Evolutionary conservation across 2,888 invertebrate genomes (phyloP), one percentile per base, ranked within the genome.

Genomic region (Agrilus biguttatus): DNA sequence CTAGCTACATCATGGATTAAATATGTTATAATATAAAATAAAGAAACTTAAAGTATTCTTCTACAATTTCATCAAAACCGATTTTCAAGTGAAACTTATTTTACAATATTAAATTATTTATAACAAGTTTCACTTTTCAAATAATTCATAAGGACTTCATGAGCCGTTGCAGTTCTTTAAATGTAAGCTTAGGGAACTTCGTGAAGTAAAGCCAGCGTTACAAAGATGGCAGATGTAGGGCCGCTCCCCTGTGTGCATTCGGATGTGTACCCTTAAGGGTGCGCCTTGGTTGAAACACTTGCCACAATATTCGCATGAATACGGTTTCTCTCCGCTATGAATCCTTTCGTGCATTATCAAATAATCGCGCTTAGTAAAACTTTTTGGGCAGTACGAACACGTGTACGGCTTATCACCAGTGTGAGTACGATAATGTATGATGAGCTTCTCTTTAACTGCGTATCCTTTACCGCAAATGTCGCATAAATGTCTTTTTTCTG

Each of bases 131-230:
- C n/a, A n/a, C n/a, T n/a, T n/a, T n/a, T n/a, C n/a, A n/a, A n/a
- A n/a, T n/a, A n/a, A n/a, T n/a, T n/a, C n/a, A n/a, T n/a, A n/a
- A n/a, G 40, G 13, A 40, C 14, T n/a, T 41, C 2, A 23, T 41
- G 36, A 36, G 13, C 42, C 19, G 10, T 33, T 44, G 39, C 55
- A 56, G 2, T 65, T 66, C 34, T 67, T 67, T 48, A 66, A 57
- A 51, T 76, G 77, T 23, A 70, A 55, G 44, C 73, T 74, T 40
- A 74, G 57, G 33, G 73, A 72, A 0, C 73, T 69, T 13, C 67
- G 65, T 41, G 75, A 75, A 1, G 74, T 72, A 44, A 76, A 78
- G 0, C 74, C 71, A 40, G 70, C 69, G 1, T 66, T 70, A 40
- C 77, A 77, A 10, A 68, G 62, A 8, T 69, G 65, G 47, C 78